Base-by-base conservation (phyloP, 1,140 invertebrate genomes). In the Stegodyphus dumicola region DNA sequence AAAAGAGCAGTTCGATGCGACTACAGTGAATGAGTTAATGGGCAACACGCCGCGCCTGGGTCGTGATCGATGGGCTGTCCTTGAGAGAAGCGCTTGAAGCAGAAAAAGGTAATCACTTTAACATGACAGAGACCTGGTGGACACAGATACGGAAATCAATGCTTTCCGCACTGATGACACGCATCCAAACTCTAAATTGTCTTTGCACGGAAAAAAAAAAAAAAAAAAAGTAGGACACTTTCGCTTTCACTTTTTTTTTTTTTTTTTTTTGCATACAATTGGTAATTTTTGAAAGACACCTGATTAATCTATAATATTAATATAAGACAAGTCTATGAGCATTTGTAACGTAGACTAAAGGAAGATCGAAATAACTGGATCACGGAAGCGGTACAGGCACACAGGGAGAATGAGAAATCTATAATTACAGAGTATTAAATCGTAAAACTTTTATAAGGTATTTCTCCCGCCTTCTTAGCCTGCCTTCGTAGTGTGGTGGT, bases 101-200 rank as follows among this genome's bases (percentile, higher is more conserved):
- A 74, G 70, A 75, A 54, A 56, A 64, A 74, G 69, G 79, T 83
- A 83, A 83, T 83, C 79, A 74, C 71, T 83, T 83, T 83, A 83
- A 83, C 79, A 83, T 83, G 79, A 66, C 79, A 74, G 79, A 73
- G 71, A 83, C 79, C 79, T 83, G 79, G 70, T 60, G 79, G 79
- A 83, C 79, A 74, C n/a, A 83, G 71, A 83, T 83, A 83, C 54
- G 71, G 56, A 83, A 83, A 83, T 83, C 79, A 74, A 83, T 83
- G 69, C 79, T 80, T 17, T 53, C 67, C 78, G 78, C 78, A 67
- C 54, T 67, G 53, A 80, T 80, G 78, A 80, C 69, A 80, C 73
- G 73, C 78, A 80, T 80, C 69, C 69, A 17, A 49, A 71, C 33
- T 80, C 67, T 9, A 78, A 78, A 78, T 78, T 69, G 78, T 54